phyloP scores from a whole-genome alignment of 2,113 vertebrate genomes.

The Pavo muticus region DNA sequence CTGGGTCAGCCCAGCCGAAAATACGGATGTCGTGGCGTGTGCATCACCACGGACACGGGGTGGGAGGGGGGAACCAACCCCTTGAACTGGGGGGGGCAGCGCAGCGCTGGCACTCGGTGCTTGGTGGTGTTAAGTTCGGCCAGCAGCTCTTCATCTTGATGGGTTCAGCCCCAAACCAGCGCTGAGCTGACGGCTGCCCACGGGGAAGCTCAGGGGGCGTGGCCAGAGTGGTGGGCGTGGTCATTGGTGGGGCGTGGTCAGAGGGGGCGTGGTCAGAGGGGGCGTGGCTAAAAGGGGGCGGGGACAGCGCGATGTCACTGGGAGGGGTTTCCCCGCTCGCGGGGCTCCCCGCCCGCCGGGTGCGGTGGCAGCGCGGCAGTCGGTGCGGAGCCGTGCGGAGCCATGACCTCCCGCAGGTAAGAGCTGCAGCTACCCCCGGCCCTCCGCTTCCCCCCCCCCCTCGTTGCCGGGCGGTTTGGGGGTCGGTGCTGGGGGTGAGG shows the following conservation, averaged over 20 bases:
- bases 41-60: background rate
- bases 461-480: background rate
- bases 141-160: accelerated
- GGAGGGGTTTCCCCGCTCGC: conserved; percentile 21
- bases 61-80: background rate
- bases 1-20: background rate
- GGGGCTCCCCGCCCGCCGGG: background rate
- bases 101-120: accelerated
- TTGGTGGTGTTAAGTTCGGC: background rate
- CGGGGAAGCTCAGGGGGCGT: too few relatives aligned
- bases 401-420: conserved; percentile 91
- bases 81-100: background rate
- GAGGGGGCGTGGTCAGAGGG: too few relatives aligned
- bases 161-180: background rate
- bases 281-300: background rate
- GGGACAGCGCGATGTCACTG: background rate
- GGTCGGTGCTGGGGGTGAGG: background rate
- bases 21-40: background rate
- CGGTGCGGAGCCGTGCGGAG: background rate
- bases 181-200: background rate
- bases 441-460: background rate
- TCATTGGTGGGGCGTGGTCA: too few relatives aligned
- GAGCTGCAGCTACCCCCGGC: background rate
- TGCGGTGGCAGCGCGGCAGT: background rate
- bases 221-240: too few relatives aligned